Evolutionary conservation across 1,140 invertebrate species (phyloP).

Genomic region (Bombus impatiens): DNA sequence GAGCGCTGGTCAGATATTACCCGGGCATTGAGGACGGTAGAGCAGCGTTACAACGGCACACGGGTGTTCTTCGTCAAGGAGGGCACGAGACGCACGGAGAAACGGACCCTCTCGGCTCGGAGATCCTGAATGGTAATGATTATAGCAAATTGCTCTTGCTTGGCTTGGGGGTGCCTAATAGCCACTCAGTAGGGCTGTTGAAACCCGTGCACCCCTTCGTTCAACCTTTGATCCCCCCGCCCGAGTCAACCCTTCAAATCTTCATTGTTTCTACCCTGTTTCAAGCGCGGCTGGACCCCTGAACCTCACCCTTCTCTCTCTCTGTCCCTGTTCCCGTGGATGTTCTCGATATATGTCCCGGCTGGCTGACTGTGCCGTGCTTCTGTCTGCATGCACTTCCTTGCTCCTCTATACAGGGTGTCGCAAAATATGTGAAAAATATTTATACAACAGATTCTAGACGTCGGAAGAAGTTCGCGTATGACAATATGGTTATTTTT

Average conservation of each 20-base stretch:
- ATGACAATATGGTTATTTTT: no score
- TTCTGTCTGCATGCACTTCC: conserved; percentile 49
- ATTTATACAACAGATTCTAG: neutral
- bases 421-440: neutral
- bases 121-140: conserved; percentile 79
- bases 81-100: conserved; percentile 57
- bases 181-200: conserved; percentile 79
- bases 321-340: conserved; percentile 23
- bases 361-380: conserved; percentile 8
- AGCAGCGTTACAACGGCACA: conserved; percentile 44
- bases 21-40: conserved; percentile 47
- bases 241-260: conserved; percentile 76
- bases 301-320: neutral
- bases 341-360: conserved; percentile 57
- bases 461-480: fast-evolving
- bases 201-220: conserved; percentile 75
- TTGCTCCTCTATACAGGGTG: conserved; percentile 4
- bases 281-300: conserved; percentile 47
- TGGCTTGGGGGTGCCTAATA: conserved; percentile 76
- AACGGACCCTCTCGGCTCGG: conserved; percentile 72
- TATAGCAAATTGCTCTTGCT: conserved; percentile 78
- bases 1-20: conserved; percentile 52
- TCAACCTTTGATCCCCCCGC: conserved; percentile 79
- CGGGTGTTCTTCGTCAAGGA: conserved; percentile 55
- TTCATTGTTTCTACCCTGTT: conserved; percentile 74